Conservation (phyloP, 2,888 invertebrate genomes). For the Drosophila ezoana region DNA sequence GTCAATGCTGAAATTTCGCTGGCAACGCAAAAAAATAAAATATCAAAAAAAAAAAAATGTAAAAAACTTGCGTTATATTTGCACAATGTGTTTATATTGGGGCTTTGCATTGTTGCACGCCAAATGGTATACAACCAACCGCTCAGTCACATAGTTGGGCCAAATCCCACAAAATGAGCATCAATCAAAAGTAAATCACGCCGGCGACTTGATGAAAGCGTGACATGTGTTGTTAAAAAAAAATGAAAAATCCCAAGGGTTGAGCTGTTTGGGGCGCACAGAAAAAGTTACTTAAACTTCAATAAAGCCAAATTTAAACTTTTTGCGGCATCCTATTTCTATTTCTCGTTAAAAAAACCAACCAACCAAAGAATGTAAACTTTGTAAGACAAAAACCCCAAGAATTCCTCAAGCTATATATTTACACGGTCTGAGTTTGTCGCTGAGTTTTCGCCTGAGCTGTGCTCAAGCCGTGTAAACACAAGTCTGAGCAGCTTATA, state of each 20-base stretch:
- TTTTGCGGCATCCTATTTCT: not conserved
- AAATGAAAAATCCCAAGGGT: constrained; percentile 12
- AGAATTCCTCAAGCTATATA: too few species aligned
- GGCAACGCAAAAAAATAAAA: constrained; percentile 29
- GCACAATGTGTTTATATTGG: constrained; percentile 53
- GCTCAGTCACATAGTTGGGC: constrained; percentile 40
- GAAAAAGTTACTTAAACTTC: constrained; percentile 8
- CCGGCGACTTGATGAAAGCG: constrained; percentile 43
- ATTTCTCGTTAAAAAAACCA: not conserved
- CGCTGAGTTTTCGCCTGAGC: too few species aligned
- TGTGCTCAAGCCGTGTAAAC: too few species aligned
- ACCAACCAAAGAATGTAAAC: too few species aligned
- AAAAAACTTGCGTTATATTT: constrained; percentile 41
- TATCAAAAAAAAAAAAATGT: not conserved
- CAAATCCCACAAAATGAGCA: constrained; percentile 59
- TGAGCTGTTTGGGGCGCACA: not conserved
- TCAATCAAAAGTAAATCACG: constrained; percentile 58
- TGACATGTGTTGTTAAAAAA: constrained; percentile 23
- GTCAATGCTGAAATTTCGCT: constrained; percentile 41
- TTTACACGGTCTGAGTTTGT: too few species aligned
- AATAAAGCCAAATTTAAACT: not conserved
- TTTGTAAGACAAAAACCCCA: too few species aligned
- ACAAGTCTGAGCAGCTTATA: too few species aligned
- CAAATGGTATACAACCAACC: constrained; percentile 11
- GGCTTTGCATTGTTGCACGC: constrained; percentile 50